Percentiles rank a stretch among this genome's conserved stretches.
These are phyloP conservation scores for Xanthia icteritia DNA, from an alignment of 2,888 invertebrate species.

Conservation along the genomic window DNA sequence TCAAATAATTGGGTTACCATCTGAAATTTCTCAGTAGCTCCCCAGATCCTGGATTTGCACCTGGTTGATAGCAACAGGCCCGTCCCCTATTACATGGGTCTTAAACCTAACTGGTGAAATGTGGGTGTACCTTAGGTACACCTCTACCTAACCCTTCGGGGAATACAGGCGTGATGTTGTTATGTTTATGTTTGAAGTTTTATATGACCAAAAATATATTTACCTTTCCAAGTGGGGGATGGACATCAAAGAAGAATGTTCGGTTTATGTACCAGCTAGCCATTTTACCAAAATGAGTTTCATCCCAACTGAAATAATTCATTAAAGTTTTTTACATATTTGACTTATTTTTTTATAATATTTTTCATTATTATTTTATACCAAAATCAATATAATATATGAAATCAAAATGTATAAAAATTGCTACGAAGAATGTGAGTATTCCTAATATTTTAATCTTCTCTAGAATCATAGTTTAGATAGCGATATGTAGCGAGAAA, in stretches of 20 bases:
- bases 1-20: not conserved
- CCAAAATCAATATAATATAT: not conserved
- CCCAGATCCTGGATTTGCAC: not conserved
- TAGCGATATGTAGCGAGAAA: not conserved
- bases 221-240: conserved; percentile 99
- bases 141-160: not conserved
- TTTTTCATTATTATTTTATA: not conserved
- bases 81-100: not conserved
- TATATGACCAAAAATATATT: conserved; percentile 33
- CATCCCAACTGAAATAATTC: conserved; percentile 95
- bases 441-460: not conserved
- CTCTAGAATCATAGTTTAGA: not conserved
- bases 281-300: conserved; percentile 99
- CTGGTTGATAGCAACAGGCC: not conserved
- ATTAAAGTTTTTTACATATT: not conserved
- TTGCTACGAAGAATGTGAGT: not conserved
- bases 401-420: not conserved
- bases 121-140: not conserved
- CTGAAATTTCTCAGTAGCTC: not conserved
- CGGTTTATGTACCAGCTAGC: conserved; percentile 99
- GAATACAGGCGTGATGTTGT: not conserved
- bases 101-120: not conserved
- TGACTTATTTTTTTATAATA: not conserved
- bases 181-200: not conserved
- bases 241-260: conserved; percentile 99